Evolutionary conservation across 2,797 vertebrate species (phyloP).

Genomic region (Stomatorhinus walkeri): DNA sequence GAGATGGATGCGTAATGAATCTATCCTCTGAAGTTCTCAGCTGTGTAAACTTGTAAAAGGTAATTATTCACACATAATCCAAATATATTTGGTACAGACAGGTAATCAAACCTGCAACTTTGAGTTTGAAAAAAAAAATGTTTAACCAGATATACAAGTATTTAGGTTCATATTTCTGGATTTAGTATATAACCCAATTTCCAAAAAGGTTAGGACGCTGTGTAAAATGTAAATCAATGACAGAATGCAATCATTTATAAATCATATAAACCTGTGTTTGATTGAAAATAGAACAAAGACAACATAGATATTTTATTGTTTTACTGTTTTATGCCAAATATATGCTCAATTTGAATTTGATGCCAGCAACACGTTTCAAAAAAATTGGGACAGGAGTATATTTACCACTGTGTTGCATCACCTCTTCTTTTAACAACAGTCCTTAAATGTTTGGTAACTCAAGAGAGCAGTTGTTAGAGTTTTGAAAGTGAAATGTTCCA

Average conservation of each 20-base stretch:
- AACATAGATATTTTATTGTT: not conserved
- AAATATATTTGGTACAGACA: not conserved
- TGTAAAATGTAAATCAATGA: not conserved
- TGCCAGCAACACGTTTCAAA: not conserved
- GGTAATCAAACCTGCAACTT: not conserved
- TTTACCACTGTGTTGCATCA: not conserved
- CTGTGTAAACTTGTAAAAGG: not conserved
- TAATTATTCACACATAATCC: not conserved
- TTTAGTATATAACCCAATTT: not conserved
- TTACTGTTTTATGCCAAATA: not conserved
- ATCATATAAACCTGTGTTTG: not conserved
- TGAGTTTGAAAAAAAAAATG: not conserved
- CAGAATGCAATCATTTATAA: not conserved
- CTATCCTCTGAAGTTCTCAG: not conserved
- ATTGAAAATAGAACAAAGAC: not conserved
- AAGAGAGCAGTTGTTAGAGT: not conserved
- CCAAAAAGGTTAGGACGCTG: not conserved
- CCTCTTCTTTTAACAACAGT: not conserved
- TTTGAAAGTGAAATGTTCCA: not conserved
- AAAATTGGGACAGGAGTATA: not conserved
- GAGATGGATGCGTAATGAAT: constrained; percentile 1
- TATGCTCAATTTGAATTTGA: not conserved
- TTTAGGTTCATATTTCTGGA: not conserved
- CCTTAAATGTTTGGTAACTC: not conserved
- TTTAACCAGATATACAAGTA: not conserved